Percentiles rank a stretch among this genome's conserved stretches.
Evolutionary conservation across 2,888 invertebrate genomes (phyloP).

Genomic region (Linnaemya tessellans): DNA sequence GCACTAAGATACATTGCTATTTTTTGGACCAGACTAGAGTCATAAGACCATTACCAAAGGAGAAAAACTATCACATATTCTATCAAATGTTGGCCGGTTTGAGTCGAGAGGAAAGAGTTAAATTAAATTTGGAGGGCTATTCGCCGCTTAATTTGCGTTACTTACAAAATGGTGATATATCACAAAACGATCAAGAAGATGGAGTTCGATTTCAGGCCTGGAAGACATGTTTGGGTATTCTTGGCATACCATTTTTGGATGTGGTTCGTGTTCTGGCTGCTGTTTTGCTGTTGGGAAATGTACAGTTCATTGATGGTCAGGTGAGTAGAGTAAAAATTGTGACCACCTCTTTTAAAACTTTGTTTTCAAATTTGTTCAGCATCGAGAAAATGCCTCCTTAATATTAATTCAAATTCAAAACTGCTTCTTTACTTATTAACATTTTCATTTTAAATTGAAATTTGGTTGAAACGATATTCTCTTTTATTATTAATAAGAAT

Average conservation of each 20-base stretch:
- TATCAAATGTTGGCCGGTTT: constrained; percentile 97
- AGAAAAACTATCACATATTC: constrained; percentile 98
- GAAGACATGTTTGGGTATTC: constrained; percentile 94
- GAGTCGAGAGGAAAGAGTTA: constrained; percentile 92
- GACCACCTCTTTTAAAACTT: not conserved
- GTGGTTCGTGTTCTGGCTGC: constrained; percentile 96
- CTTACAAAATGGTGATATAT: constrained; percentile 89
- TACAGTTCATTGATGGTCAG: constrained; percentile 92
- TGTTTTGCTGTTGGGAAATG: constrained; percentile 95
- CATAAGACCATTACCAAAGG: constrained; percentile 91
- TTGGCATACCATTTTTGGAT: constrained; percentile 97
- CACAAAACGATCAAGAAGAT: constrained; percentile 89
- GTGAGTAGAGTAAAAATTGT: constrained; percentile 75
- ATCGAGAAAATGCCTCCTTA: too few species aligned
- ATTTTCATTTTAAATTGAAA: too few species aligned
- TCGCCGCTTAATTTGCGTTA: constrained; percentile 92
- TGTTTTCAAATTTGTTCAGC: not conserved
- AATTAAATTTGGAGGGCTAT: constrained; percentile 94
- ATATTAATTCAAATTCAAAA: too few species aligned
- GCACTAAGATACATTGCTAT: constrained; percentile 98
- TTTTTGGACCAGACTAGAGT: constrained; percentile 97
- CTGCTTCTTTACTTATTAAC: too few species aligned
- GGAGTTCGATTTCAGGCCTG: constrained; percentile 92
- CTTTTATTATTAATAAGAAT: too few species aligned
- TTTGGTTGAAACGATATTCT: too few species aligned